A percentile compares a stretch with the other conserved stretches of the same genome.
These are phyloP conservation scores for Leptinotarsa lineolata DNA, from an alignment of 1,140 invertebrate species.

Conservation along the genomic window DNA sequence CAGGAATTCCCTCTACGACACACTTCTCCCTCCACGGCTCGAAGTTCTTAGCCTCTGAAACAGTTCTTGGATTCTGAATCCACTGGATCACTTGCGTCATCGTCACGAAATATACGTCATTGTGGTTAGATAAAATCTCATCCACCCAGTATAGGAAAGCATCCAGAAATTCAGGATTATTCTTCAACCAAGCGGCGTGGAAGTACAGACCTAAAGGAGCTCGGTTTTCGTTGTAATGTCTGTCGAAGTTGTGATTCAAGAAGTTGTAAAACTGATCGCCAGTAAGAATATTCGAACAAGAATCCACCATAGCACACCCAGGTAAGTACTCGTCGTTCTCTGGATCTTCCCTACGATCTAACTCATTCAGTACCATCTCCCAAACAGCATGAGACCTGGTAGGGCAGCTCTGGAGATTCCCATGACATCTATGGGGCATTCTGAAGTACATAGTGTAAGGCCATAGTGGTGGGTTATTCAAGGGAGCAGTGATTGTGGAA, in stretches of 20 bases:
- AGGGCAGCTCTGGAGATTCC: slow-evolving; percentile 90
- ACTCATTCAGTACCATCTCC: slow-evolving; percentile 98
- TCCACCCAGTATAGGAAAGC: slow-evolving; percentile 95
- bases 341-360: slow-evolving; percentile 90
- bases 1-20: slow-evolving; percentile 74
- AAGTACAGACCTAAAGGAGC: slow-evolving; percentile 93
- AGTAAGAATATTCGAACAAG: slow-evolving; percentile 90
- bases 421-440: slow-evolving; percentile 93
- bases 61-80: slow-evolving; percentile 89
- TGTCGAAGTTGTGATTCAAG: slow-evolving; percentile 93
- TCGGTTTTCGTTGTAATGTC: slow-evolving; percentile 92
- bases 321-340: slow-evolving; percentile 89
- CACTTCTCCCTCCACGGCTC: slow-evolving; percentile 95
- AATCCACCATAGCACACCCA: slow-evolving; percentile 95
- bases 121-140: slow-evolving; percentile 83
- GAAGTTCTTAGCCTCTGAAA: slow-evolving; percentile 86
- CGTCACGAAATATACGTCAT: slow-evolving; percentile 96
- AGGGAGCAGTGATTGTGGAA: slow-evolving; percentile 90
- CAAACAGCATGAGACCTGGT: slow-evolving; percentile 91
- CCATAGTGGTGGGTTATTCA: slow-evolving; percentile 92
- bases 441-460: slow-evolving; percentile 97
- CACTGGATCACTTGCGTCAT: slow-evolving; percentile 97
- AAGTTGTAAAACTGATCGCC: slow-evolving; percentile 96
- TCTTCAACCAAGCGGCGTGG: slow-evolving; percentile 94
- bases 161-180: slow-evolving; percentile 91